phyloP scores from a whole-genome alignment of 2,113 vertebrate species.

The Pangasianodon hypophthalmus region DNA sequence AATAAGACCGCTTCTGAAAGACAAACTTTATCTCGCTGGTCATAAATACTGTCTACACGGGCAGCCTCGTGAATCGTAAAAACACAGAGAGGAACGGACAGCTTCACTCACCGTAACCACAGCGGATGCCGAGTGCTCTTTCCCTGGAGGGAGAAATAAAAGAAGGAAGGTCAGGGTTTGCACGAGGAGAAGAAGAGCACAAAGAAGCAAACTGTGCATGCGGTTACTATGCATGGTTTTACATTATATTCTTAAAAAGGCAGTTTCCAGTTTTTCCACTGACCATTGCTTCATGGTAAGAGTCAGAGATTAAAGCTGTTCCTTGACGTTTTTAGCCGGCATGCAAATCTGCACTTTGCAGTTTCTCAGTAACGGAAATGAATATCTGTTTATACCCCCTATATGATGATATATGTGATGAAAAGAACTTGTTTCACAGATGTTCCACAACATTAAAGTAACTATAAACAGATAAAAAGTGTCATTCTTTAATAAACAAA shows the following conservation, averaged over 20 bases:
- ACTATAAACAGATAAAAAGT: too few species aligned
- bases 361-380: neutral
- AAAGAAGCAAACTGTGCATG: neutral
- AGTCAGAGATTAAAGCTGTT: neutral
- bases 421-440: too few species aligned
- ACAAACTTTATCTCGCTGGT: neutral
- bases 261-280: neutral
- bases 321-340: too few species aligned
- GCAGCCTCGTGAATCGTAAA: neutral
- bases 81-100: neutral
- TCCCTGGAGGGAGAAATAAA: conserved; percentile 30
- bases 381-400: neutral
- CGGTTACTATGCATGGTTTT: neutral
- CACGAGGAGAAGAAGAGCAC: neutral
- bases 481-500: too few species aligned
- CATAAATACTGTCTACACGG: neutral
- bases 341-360: neutral
- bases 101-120: conserved; percentile 32
- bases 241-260: neutral
- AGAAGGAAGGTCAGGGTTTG: neutral
- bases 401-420: too few species aligned
- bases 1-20: neutral
- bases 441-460: too few species aligned
- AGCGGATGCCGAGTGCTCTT: conserved; percentile 26
- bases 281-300: neutral